These are phyloP conservation scores for Drosophila pegasa DNA, from an alignment of 2,888 invertebrate species.

Conservation along the genomic window DNA sequence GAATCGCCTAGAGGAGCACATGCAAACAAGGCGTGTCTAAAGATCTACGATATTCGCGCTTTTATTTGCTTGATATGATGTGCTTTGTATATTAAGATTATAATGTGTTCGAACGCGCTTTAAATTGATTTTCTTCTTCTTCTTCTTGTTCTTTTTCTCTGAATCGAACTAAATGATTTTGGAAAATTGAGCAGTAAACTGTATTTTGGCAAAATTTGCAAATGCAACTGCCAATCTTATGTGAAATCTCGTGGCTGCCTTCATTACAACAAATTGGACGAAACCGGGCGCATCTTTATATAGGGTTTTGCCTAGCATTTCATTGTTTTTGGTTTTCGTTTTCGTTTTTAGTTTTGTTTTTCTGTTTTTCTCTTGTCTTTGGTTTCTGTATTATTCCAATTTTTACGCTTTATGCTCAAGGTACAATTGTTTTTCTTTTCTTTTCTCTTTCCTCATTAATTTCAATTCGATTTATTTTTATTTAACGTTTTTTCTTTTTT, in stretches of 20 bases:
- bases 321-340: neutral
- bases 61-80: constrained; percentile 58
- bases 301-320: constrained; percentile 42
- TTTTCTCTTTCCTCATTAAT: constrained; percentile 33
- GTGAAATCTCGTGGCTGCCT: constrained; percentile 46
- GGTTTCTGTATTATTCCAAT: constrained; percentile 65
- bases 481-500: constrained; percentile 53
- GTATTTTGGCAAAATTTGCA: constrained; percentile 80
- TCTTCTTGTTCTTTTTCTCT: neutral
- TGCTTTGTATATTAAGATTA: constrained; percentile 54
- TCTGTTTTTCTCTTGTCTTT: constrained; percentile 8
- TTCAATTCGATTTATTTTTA: constrained; percentile 62
- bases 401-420: constrained; percentile 69
- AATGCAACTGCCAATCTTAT: constrained; percentile 66
- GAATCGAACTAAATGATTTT: constrained; percentile 32
- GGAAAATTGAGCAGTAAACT: constrained; percentile 62
- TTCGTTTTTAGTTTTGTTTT: neutral
- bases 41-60: constrained; percentile 46
- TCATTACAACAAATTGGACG: constrained; percentile 59
- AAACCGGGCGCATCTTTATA: constrained; percentile 66
- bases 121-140: constrained; percentile 3
- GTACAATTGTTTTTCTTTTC: constrained; percentile 70
- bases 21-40: constrained; percentile 18
- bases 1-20: constrained; percentile 29
- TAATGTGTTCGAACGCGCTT: constrained; percentile 47